phyloP scores from a whole-genome alignment of 2,797 vertebrate species.

The Alosa sapidissima region DNA sequence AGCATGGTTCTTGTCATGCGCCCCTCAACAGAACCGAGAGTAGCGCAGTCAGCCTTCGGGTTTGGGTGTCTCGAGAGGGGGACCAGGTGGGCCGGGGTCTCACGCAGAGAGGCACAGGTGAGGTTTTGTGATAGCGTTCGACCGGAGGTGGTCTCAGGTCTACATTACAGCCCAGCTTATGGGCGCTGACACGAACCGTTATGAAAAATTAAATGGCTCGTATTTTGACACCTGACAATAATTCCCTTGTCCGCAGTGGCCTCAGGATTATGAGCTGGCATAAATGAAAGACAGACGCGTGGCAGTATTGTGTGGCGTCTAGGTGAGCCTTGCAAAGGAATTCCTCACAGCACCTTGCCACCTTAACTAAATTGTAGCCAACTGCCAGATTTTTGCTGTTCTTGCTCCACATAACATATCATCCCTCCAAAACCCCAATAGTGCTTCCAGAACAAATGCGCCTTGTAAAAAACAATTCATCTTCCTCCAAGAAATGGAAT shows the following conservation, averaged over 20 bases:
- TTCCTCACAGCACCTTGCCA: constrained; percentile 6
- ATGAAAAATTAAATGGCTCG: constrained; percentile 21
- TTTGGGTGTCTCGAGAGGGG: not conserved
- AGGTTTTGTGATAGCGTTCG: constrained; percentile 9
- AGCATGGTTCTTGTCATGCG: not conserved
- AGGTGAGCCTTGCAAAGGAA: constrained; percentile 15
- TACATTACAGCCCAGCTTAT: not conserved
- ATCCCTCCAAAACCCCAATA: not conserved
- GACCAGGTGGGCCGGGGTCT: not conserved
- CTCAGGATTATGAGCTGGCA: constrained; percentile 18
- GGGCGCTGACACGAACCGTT: not conserved
- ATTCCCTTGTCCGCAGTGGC: constrained; percentile 18
- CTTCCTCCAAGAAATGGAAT: constrained; percentile 28
- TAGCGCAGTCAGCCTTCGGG: not conserved
- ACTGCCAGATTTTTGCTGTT: constrained; percentile 22
- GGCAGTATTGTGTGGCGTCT: constrained; percentile 9
- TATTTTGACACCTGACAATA: constrained; percentile 27
- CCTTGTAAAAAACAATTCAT: constrained; percentile 31
- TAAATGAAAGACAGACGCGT: constrained; percentile 19
- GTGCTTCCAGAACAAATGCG: constrained; percentile 11
- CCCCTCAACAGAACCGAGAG: not conserved
- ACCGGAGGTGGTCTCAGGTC: constrained; percentile 16
- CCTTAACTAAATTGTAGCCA: constrained; percentile 23
- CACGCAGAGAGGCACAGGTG: not conserved
- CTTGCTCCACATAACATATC: constrained; percentile 19